Evolutionary conservation across 2,797 vertebrate genomes (phyloP), one percentile per base, ranked within the genome.

Genomic region (Cuniculus paca): DNA sequence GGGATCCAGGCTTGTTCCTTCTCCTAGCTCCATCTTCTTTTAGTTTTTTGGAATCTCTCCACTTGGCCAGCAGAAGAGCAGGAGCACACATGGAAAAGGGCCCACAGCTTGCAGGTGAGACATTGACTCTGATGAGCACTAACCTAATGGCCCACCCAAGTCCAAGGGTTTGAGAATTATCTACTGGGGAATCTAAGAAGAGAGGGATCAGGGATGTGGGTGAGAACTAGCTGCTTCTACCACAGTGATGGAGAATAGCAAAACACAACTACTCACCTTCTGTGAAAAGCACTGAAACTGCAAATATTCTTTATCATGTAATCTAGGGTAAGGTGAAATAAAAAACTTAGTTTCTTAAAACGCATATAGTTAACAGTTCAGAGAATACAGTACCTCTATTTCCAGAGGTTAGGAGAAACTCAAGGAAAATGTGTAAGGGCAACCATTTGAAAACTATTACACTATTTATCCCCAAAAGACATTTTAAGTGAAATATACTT

Each of bases 311-410:
- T 79, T 56, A 52, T 61, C 36, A 36, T 4, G 4, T 68, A 39
- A 42, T 20, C 34, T n/a, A 80, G 36, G 31, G 42, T 8, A 83
- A 20, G 24, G n/a, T 80, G 26, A n/a, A 70, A 87, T n/a, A 42
- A 36, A 14, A 28, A 17, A 74, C n/a, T 70, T 93, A 45, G 12
- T 34, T 96, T 84, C 87, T 65, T 93, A 61, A 91, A 88, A 45
- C 26, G 17, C 16, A 52, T 4, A 45, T 1, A 63, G 16, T 50
- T 75, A 79, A 79, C 22, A 65, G 48, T 26, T 36, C 5, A n/a
- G 31, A 70, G 12, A n/a, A 52, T 9, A 6, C 39, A 54, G 8
- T 20, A 79, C 12, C 54, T n/a, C n/a, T 93, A 19, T 61, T 34
- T 84, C 72, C 22, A 50, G 48, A 74, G 39, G 17, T 34, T 52